Conservation (phyloP, 2,888 invertebrate species). For the Trachelus iudaicus region DNA sequence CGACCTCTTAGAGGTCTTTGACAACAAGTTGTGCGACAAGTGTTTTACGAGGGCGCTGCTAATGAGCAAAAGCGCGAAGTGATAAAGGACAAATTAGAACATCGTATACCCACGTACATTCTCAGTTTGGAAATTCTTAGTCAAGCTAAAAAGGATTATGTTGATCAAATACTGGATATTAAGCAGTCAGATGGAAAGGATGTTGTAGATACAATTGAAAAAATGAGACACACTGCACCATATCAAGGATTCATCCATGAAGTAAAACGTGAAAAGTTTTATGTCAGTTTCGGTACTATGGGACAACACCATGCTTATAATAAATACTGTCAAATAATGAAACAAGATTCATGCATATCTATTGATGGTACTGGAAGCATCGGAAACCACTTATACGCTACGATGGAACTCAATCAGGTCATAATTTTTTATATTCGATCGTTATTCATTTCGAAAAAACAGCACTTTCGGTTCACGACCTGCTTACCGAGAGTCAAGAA, state of each 20-base stretch:
- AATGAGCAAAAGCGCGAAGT: conserved; percentile 19
- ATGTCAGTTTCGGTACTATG: conserved; percentile 8
- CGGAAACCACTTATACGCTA: not conserved
- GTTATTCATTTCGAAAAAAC: conserved; percentile 12
- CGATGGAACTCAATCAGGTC: conserved; percentile 9
- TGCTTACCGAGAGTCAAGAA: conserved; percentile 13
- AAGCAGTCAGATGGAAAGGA: conserved; percentile 16
- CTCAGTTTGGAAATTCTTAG: conserved; percentile 13
- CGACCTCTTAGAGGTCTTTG: conserved; percentile 17
- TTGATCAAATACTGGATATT: conserved; percentile 13
- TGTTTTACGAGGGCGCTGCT: conserved; percentile 13
- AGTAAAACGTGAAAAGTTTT: conserved; percentile 10
- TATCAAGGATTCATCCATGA: conserved; percentile 7
- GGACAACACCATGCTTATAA: conserved; percentile 9
- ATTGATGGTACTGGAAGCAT: conserved; percentile 17
- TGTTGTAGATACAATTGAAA: conserved; percentile 16
- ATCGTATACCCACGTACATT: conserved; percentile 8
- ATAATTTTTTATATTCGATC: conserved; percentile 16
- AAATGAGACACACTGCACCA: not conserved
- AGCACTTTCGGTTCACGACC: conserved; percentile 8
- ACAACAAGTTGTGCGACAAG: conserved; percentile 12
- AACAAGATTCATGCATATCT: conserved; percentile 4
- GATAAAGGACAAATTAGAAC: conserved; percentile 9
- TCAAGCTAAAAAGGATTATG: conserved; percentile 12
- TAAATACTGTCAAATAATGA: conserved; percentile 9